phyloP scores from a whole-genome alignment of 1,140 invertebrate species.

The Leptinotarsa undecemlineata region DNA sequence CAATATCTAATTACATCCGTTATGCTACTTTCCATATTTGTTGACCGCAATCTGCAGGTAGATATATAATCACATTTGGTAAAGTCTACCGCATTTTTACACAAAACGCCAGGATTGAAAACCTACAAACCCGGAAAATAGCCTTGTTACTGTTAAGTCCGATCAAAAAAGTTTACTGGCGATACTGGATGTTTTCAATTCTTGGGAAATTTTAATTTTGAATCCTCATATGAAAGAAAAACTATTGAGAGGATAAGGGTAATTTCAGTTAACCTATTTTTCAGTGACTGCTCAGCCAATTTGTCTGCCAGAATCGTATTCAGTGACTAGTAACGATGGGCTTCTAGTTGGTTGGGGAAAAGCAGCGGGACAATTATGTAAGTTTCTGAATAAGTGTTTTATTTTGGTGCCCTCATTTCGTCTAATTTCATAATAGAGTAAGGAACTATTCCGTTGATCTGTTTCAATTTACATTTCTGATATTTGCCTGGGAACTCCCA shows the following conservation, averaged over 20 bases:
- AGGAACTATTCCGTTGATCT: too few relatives aligned
- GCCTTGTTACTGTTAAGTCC: background rate
- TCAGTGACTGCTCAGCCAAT: constrained; percentile 61
- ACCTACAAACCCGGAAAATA: too few relatives aligned
- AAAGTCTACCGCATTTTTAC: too few relatives aligned
- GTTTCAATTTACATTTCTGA: too few relatives aligned
- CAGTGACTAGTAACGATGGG: constrained; percentile 55
- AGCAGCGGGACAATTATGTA: constrained; percentile 51
- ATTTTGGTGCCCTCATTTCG: too few relatives aligned
- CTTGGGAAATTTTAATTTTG: background rate
- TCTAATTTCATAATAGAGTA: too few relatives aligned
- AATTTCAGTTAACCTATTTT: constrained; percentile 17
- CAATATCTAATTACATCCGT: too few relatives aligned
- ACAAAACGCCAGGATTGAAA: too few relatives aligned
- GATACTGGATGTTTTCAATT: background rate
- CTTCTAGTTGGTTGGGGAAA: constrained; percentile 56
- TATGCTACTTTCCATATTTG: too few relatives aligned
- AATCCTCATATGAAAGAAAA: background rate
- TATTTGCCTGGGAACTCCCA: too few relatives aligned
- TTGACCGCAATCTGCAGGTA: too few relatives aligned
- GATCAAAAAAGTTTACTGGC: background rate
- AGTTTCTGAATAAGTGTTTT: constrained; percentile 13
- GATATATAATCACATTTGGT: too few relatives aligned
- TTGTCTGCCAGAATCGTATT: constrained; percentile 59
- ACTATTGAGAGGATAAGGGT: background rate